These are phyloP conservation scores for Malurus cyaneus DNA, from an alignment of 2,113 vertebrate genomes.

Conservation along the genomic window DNA sequence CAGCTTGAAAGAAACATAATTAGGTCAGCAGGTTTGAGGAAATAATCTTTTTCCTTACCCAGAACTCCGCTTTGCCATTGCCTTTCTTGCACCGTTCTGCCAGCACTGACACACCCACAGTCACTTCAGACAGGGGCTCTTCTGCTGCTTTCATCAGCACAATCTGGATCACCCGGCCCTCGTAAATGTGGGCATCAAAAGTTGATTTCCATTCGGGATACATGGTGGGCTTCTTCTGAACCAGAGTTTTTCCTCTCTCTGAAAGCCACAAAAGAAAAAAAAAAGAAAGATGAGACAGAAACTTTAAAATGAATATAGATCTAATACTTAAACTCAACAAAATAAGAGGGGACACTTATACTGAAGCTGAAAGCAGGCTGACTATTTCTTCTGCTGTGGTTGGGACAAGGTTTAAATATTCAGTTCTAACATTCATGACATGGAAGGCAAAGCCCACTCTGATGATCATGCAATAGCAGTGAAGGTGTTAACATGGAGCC, in stretches of 20 bases:
- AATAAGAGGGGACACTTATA: background rate
- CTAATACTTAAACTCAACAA: background rate
- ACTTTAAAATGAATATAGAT: background rate
- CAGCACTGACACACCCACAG: slow-evolving; percentile 91
- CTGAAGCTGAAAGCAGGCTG: background rate
- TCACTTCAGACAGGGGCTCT: slow-evolving; percentile 90
- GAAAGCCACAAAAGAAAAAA: background rate
- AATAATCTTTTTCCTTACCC: slow-evolving; percentile 76
- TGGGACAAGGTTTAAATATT: background rate
- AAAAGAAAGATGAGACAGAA: background rate
- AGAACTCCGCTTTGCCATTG: slow-evolving; percentile 92
- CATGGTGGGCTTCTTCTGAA: slow-evolving; percentile 97
- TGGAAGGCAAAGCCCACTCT: background rate
- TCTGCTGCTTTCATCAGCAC: slow-evolving; percentile 94
- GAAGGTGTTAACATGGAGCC: background rate
- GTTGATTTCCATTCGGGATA: slow-evolving; percentile 93
- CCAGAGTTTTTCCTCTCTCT: slow-evolving; percentile 95
- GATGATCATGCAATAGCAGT: background rate
- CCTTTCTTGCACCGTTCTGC: slow-evolving; percentile 97
- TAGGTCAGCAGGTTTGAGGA: background rate
- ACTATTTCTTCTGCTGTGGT: background rate
- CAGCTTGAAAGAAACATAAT: background rate
- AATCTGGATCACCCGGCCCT: slow-evolving; percentile 94
- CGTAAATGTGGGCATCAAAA: slow-evolving; percentile 95
- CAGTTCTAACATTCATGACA: background rate